Base-by-base conservation (phyloP, 1,140 invertebrate genomes). In the Acromyrmex echinatior region DNA sequence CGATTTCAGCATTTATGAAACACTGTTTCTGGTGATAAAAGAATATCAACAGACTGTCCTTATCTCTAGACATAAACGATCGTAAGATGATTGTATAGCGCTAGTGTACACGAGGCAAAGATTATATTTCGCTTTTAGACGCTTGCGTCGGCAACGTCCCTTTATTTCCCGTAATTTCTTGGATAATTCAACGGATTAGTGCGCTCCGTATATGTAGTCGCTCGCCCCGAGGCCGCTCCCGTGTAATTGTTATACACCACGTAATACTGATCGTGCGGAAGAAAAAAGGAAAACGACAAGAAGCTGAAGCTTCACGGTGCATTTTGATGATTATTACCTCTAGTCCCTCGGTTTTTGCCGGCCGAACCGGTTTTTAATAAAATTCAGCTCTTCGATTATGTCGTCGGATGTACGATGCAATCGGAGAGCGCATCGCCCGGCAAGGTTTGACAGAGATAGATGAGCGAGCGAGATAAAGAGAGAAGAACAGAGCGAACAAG, bases 331-430 rank as follows among this genome's bases (percentile, higher is more conserved):
- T 80, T 79, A 62, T 31, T 77, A 81, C 35, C 49, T 45, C 63
- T 68, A 70, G 63, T n/a, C 49, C 78, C 28, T 56, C 49, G 65
- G 14, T 81, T 71, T 70, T 81, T 58, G 63, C 63, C 63, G 21
- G n/a, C 10, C 66, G 25, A 82, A 82, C 80, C 68, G 70, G 80
- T 82, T 82, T 82, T 82, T 82, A 82, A 82, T 82, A 62, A 82
- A 82, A 82, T 82, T 74, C 80, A 82, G 39, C 56, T 82, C 53
- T 73, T 82, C 53, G 56, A 82, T 82, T 82, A 82, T 82, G 80
- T 82, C 68, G 80, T 82, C 56, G 80, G 39, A 73, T 25, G 65
- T 60, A 81, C 79, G 65, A 82, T 73, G 68, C 79, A 82, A 82
- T 74, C 68, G 68, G 70, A 74, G 80, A 62, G 68, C 80, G 56